These are phyloP conservation scores for Sceloporus undulatus DNA, from an alignment of 2,113 vertebrate species.

Conservation along the genomic window DNA sequence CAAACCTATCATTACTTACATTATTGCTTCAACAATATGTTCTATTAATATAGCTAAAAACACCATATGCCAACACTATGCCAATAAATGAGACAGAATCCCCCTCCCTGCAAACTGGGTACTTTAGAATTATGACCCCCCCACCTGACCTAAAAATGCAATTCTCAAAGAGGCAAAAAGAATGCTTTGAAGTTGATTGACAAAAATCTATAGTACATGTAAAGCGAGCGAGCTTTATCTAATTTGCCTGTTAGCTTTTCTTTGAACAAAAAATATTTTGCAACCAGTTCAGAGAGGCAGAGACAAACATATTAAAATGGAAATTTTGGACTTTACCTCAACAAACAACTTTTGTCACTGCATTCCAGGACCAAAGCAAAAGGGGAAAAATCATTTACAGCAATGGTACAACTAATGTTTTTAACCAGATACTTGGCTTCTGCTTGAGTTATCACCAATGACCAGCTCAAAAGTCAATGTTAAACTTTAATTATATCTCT, in stretches of 20 bases:
- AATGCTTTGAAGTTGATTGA: constrained; percentile 53
- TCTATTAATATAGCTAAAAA: constrained; percentile 27
- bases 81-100: constrained; percentile 11
- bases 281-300: constrained; percentile 23
- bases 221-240: constrained; percentile 31
- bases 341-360: constrained; percentile 52
- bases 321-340: constrained; percentile 55
- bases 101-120: not conserved
- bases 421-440: constrained; percentile 39
- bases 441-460: constrained; percentile 44
- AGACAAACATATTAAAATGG: constrained; percentile 53
- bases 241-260: constrained; percentile 3
- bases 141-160: constrained; percentile 55
- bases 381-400: constrained; percentile 17
- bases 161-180: constrained; percentile 51
- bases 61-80: constrained; percentile 5
- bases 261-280: constrained; percentile 35
- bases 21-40: constrained; percentile 3
- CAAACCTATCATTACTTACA: constrained; percentile 5
- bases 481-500: constrained; percentile 34
- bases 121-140: not conserved
- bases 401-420: constrained; percentile 51
- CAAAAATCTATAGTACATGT: constrained; percentile 46
- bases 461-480: constrained; percentile 46
- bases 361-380: constrained; percentile 15